These are phyloP conservation scores for Nomada fucata DNA, from an alignment of 2,888 invertebrate species.

Conservation along the genomic window DNA sequence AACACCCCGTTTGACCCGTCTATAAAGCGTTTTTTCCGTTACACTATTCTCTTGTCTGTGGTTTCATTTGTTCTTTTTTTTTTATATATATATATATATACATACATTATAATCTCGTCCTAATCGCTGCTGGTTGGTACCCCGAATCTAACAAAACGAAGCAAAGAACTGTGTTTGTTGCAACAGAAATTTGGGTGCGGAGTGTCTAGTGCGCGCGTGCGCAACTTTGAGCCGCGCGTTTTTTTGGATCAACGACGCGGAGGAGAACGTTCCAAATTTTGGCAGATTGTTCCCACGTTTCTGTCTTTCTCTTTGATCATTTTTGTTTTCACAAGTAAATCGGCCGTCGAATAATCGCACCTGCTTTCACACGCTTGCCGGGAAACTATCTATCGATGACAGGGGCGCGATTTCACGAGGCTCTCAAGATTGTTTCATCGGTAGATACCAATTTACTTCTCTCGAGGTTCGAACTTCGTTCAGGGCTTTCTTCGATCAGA, in stretches of 20 bases:
- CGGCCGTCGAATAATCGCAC: conserved; percentile 30
- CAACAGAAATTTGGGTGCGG: conserved; percentile 67
- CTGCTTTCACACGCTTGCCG: conserved; percentile 35
- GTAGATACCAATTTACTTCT: conserved; percentile 33
- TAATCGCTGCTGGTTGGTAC: conserved; percentile 64
- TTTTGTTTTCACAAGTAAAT: conserved; percentile 2
- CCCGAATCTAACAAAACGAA: conserved; percentile 61
- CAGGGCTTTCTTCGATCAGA: not conserved
- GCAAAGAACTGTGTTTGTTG: conserved; percentile 81
- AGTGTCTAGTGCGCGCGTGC: conserved; percentile 36
- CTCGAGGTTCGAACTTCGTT: conserved; percentile 29
- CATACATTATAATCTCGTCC: conserved; percentile 40
- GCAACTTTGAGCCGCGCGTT: not conserved
- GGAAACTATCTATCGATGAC: conserved; percentile 33
- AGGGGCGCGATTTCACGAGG: no score
- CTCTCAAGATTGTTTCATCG: not conserved
- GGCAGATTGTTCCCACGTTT: not conserved
- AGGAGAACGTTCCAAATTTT: not conserved
- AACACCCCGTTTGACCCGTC: conserved; percentile 39
- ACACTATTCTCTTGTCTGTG: conserved; percentile 51
- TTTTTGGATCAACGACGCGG: conserved; percentile 1
- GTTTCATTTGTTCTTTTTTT: conserved; percentile 49
- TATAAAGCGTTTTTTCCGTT: conserved; percentile 55
- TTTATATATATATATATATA: conserved; percentile 20
- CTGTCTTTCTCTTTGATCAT: not conserved